Base-by-base conservation (phyloP, 2,888 invertebrate genomes). In the Thymelicus sylvestris region DNA sequence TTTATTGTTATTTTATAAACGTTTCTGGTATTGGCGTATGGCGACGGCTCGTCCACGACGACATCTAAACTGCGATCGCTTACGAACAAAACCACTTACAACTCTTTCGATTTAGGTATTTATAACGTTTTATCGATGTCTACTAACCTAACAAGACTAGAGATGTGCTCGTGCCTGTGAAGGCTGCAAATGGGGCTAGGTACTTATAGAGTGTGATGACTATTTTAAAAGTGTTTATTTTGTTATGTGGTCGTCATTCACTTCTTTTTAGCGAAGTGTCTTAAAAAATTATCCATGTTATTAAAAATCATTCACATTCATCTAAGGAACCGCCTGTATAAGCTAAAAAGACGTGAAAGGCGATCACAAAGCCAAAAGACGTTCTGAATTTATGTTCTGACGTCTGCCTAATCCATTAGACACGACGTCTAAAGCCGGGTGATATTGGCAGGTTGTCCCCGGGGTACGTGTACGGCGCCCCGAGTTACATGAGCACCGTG, bases 401-500 rank as follows among this genome's bases (percentile, higher is more conserved):
- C 52, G 65, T 65, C 59, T 60, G 8, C 13, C 13, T 47, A 24
- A 13, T 38, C 44, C 39, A 39, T 13, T 6, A 39, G 60, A 15
- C 10, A 41, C 10, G 38, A 38, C 38, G n/a, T 38, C 50, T 13
- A 70, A 48, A n/a, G 7, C 6, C 2, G 41, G 48, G 73, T 78
- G 77, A 75, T 68, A 78, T 86, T 77, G 84, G 77, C 92, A 93
- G 93, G 88, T 88, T 93, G 83, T 93, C 93, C 41, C 93, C 93
- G 59, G 96, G 97, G 64, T 97, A 97, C 92, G 95, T 97, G 90
- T 93, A 93, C 77, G 96, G 97, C 78, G 96, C 96, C 74, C 97
- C 96, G 64, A 95, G 97, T 77, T 97, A 97, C 89, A 95, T 97
- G 88, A 96, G 96, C 84, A 96, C 96, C 80, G 96, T 97, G 80